Evolutionary conservation across 2,888 invertebrate genomes (phyloP).

Genomic region (Plemyria rubiginata): DNA sequence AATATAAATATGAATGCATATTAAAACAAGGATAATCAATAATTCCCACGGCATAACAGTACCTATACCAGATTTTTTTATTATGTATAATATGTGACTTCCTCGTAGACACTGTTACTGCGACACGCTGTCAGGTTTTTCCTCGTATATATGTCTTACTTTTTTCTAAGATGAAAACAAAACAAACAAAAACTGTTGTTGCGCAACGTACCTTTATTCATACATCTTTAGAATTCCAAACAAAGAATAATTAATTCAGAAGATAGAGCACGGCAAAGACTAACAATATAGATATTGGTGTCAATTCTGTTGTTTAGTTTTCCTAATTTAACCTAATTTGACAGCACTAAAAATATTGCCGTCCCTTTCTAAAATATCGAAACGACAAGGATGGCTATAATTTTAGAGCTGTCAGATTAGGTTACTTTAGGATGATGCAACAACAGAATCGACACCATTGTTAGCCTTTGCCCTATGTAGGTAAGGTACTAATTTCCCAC

Average conservation of each 20-base stretch:
- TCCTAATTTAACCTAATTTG: no score
- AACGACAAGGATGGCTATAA: no score
- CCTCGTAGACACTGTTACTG: constrained; percentile 15
- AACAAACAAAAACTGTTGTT: constrained; percentile 11
- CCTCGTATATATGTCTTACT: constrained; percentile 1
- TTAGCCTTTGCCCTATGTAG: no score
- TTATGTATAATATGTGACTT: constrained; percentile 17
- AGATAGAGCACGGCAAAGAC: constrained; percentile 18
- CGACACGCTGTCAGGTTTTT: constrained; percentile 10
- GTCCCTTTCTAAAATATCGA: no score
- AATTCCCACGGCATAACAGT: background rate
- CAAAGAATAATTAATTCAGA: constrained; percentile 16
- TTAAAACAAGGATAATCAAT: no score
- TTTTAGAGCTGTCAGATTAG: no score
- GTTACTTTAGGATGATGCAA: no score
- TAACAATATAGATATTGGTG: no score
- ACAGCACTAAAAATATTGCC: no score
- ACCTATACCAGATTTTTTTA: background rate
- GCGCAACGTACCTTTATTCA: constrained; percentile 6
- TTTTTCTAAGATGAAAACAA: constrained; percentile 9
- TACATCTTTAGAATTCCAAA: constrained; percentile 8
- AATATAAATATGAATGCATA: no score
- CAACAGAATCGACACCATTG: no score
- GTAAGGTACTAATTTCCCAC: background rate
- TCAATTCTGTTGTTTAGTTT: no score